Conservation (phyloP, 2,888 invertebrate genomes). For the Troides helena region DNA sequence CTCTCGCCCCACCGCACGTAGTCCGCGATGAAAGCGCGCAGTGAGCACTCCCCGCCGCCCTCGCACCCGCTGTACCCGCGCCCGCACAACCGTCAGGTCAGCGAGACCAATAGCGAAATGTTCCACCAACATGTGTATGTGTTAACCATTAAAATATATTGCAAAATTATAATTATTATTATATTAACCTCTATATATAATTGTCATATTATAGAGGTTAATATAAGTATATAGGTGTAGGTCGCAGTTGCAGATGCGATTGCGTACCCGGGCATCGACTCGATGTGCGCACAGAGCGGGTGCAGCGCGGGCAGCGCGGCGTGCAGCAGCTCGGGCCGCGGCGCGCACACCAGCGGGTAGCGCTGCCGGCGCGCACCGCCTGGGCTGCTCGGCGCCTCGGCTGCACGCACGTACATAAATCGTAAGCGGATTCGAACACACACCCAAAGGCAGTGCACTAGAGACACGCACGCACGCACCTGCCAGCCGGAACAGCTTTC, state of each 20-base stretch:
- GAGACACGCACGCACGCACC: neutral
- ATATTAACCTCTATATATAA: too few species aligned
- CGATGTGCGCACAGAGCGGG: conserved; percentile 91
- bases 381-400: conserved; percentile 29
- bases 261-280: conserved; percentile 58
- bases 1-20: conserved; percentile 93
- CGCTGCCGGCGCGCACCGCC: conserved; percentile 39
- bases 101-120: neutral
- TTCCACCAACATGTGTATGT: too few species aligned
- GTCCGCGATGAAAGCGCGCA: conserved; percentile 91
- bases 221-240: too few species aligned
- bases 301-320: conserved; percentile 91
- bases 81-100: neutral
- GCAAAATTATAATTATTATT: too few species aligned
- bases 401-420: conserved; percentile 18
- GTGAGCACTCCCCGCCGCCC: conserved; percentile 81
- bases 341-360: conserved; percentile 84
- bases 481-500: conserved; percentile 58
- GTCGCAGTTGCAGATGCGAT: neutral
- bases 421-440: neutral
- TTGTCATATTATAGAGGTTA: too few species aligned
- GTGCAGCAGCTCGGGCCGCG: conserved; percentile 85
- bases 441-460: too few species aligned
- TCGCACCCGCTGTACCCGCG: neutral
- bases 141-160: too few species aligned